Percentiles rank a stretch among this genome's conserved stretches.
These are phyloP conservation scores for Sterna hirundo DNA, from an alignment of 2,113 vertebrate species.

Conservation along the genomic window DNA sequence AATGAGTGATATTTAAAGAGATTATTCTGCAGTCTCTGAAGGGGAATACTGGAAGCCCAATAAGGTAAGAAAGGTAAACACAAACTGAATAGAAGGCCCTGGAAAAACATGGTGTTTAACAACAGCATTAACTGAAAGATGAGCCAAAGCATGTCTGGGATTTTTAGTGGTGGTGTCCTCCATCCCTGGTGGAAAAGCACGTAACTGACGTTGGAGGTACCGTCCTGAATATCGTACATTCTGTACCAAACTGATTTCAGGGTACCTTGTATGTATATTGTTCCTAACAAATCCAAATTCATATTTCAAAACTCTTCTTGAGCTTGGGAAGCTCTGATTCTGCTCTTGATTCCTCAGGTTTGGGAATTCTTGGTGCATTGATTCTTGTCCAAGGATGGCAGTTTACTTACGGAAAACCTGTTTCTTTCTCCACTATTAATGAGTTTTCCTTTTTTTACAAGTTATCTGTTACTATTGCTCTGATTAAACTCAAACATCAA, in stretches of 20 bases:
- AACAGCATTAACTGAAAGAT: neutral
- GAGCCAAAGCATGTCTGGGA: neutral
- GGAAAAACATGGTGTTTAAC: neutral
- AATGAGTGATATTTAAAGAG: neutral
- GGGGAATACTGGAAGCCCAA: neutral
- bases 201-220: neutral
- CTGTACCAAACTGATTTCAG: neutral
- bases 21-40: neutral
- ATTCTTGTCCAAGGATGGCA: neutral
- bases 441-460: neutral
- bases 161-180: neutral
- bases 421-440: neutral
- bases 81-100: neutral
- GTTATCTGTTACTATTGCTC: neutral
- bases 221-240: neutral
- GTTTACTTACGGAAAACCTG: neutral
- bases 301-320: neutral
- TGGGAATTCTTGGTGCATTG: neutral
- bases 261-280: neutral
- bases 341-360: neutral
- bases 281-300: neutral
- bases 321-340: neutral
- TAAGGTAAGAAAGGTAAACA: neutral
- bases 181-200: neutral
- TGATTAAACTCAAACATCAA: neutral